Evolutionary conservation across 2,113 vertebrate genomes (phyloP).

Genomic region (Panthera tigris): DNA sequence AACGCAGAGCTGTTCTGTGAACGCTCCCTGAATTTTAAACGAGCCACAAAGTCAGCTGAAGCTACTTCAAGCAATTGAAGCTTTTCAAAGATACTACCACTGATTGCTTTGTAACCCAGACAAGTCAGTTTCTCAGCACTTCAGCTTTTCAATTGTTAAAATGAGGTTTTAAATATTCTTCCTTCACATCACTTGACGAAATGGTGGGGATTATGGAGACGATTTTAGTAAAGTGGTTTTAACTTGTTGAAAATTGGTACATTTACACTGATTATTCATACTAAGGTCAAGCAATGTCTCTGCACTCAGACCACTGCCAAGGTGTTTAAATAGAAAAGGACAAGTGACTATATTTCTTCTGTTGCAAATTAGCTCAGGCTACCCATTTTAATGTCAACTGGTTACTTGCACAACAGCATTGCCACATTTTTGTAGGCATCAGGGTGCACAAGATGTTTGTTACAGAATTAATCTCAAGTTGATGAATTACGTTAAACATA

Average conservation of each 20-base stretch:
- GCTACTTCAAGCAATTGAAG: neutral
- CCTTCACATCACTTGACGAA: neutral
- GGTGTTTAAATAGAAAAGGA: neutral
- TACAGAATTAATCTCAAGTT: slow-evolving; percentile 16
- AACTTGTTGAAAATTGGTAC: neutral
- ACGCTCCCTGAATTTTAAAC: slow-evolving; percentile 26
- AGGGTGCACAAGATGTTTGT: neutral
- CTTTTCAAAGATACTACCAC: neutral
- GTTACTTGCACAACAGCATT: neutral
- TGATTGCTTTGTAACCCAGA: slow-evolving; percentile 3
- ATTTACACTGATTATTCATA: neutral
- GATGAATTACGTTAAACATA: neutral
- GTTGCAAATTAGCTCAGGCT: neutral
- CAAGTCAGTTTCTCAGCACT: neutral
- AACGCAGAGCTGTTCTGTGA: neutral
- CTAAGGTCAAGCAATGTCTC: neutral
- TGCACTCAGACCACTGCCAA: neutral
- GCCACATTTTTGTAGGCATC: neutral
- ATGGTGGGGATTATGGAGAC: neutral
- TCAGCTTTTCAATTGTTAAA: slow-evolving; percentile 10
- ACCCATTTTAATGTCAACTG: neutral
- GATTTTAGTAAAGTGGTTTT: neutral
- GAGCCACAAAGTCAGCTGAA: slow-evolving; percentile 26
- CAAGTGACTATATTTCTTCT: neutral
- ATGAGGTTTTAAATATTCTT: slow-evolving; percentile 18